Percentiles rank a stretch among this genome's conserved stretches.
Evolutionary conservation across 1,140 invertebrate genomes (phyloP).

Genomic region (Achatina immaculata): DNA sequence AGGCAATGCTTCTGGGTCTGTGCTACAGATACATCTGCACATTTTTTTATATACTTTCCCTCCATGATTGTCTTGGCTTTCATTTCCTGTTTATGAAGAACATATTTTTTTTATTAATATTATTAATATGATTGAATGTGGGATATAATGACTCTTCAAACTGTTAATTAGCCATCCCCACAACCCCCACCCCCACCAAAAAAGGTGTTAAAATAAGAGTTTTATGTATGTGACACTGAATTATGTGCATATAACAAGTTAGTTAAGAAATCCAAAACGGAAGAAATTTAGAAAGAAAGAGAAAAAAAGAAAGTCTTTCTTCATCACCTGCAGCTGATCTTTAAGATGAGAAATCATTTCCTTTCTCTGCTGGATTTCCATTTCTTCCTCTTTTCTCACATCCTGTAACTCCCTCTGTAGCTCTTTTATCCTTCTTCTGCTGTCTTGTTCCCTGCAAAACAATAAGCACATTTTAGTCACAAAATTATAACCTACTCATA

Average conservation of each 20-base stretch:
- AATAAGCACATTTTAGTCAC: slow-evolving; percentile 3
- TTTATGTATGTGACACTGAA: too few species aligned
- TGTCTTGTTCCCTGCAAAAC: slow-evolving; percentile 65
- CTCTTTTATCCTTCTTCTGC: slow-evolving; percentile 60
- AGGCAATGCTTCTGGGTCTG: slow-evolving; percentile 67
- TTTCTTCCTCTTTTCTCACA: slow-evolving; percentile 68
- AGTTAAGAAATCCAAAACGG: not conserved
- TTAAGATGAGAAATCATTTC: slow-evolving; percentile 71
- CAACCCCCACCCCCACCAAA: too few species aligned
- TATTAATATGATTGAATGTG: not conserved
- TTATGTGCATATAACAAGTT: too few species aligned
- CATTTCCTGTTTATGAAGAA: slow-evolving; percentile 44
- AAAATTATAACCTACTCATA: slow-evolving; percentile 16
- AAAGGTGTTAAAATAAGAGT: too few species aligned
- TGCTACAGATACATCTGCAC: slow-evolving; percentile 64
- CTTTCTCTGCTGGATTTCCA: slow-evolving; percentile 66
- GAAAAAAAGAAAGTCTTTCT: not conserved
- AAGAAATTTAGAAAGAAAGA: too few species aligned
- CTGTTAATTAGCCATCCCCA: too few species aligned
- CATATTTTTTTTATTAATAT: too few species aligned
- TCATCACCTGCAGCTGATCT: slow-evolving; percentile 57
- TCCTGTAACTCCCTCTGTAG: slow-evolving; percentile 63
- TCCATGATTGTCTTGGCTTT: slow-evolving; percentile 71
- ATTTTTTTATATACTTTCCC: slow-evolving; percentile 70
- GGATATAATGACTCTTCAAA: too few species aligned